phyloP scores from a whole-genome alignment of 37 sponge, comb jelly and placozoan genomes.

The Halisarca cf. caerulea region DNA sequence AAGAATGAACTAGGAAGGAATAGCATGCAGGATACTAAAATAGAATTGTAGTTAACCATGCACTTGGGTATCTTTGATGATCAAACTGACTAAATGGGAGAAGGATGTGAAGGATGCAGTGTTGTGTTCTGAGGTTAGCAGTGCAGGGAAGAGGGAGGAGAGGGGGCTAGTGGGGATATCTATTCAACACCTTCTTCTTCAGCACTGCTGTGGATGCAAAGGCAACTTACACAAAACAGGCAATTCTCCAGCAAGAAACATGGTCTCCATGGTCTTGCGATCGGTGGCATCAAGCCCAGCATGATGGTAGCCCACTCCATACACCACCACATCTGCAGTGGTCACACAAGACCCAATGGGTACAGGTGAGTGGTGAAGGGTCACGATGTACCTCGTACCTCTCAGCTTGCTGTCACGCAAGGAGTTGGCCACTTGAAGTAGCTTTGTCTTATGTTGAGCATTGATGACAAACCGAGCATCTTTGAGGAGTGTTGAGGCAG shows the following conservation, averaged over 20 bases:
- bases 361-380: background rate
- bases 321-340: constrained; percentile 65
- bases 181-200: too few relatives aligned
- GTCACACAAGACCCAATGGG: too few relatives aligned
- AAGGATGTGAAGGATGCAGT: too few relatives aligned
- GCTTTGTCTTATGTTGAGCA: constrained; percentile 60
- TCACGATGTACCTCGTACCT: constrained; percentile 37
- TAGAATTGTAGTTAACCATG: too few relatives aligned
- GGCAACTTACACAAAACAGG: constrained; percentile 96
- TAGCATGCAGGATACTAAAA: too few relatives aligned
- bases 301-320: constrained; percentile 97
- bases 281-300: constrained; percentile 92
- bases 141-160: too few relatives aligned
- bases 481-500: constrained; percentile 83
- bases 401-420: constrained; percentile 85
- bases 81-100: too few relatives aligned
- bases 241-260: constrained; percentile 83
- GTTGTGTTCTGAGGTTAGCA: too few relatives aligned
- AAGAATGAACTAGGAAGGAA: too few relatives aligned
- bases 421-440: constrained; percentile 50
- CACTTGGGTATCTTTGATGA: too few relatives aligned
- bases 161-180: too few relatives aligned
- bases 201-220: too few relatives aligned
- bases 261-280: constrained; percentile 78
- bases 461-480: constrained; percentile 92